A percentile compares a stretch with the other conserved stretches of the same genome.
Conservation (phyloP, 2,797 vertebrate genomes). For the Halcyon smyrnensis region DNA sequence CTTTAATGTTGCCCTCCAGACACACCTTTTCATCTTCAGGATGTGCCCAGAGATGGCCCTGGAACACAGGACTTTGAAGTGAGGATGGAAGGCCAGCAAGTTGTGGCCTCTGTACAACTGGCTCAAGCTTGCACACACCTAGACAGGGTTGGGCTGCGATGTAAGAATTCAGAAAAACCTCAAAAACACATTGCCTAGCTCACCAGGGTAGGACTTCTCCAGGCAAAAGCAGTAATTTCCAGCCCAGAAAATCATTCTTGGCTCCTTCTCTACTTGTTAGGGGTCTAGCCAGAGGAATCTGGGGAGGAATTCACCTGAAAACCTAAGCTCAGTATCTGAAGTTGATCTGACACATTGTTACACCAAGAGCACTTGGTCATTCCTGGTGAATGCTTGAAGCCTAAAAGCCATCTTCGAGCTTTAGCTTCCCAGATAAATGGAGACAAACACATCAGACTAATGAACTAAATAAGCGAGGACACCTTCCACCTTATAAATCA, state of each 20-base stretch:
- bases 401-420: not conserved
- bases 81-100: not conserved
- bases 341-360: not conserved
- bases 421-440: not conserved
- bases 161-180: not conserved
- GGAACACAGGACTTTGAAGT: not conserved
- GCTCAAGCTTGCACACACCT: not conserved
- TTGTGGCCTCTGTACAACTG: not conserved
- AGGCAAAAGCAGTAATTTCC: not conserved
- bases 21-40: not conserved
- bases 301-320: conserved; percentile 24
- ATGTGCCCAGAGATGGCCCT: not conserved
- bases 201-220: not conserved
- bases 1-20: conserved; percentile 14
- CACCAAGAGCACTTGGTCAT: not conserved
- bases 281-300: not conserved
- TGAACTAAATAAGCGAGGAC: not conserved
- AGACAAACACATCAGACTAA: not conserved
- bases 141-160: not conserved
- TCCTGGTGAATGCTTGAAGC: not conserved
- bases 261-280: not conserved
- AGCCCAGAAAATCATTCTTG: not conserved
- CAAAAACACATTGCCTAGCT: not conserved
- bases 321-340: not conserved
- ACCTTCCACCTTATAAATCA: not conserved